phyloP scores from a whole-genome alignment of 2,797 vertebrate species.

The Scolopax bukidnonensis region DNA sequence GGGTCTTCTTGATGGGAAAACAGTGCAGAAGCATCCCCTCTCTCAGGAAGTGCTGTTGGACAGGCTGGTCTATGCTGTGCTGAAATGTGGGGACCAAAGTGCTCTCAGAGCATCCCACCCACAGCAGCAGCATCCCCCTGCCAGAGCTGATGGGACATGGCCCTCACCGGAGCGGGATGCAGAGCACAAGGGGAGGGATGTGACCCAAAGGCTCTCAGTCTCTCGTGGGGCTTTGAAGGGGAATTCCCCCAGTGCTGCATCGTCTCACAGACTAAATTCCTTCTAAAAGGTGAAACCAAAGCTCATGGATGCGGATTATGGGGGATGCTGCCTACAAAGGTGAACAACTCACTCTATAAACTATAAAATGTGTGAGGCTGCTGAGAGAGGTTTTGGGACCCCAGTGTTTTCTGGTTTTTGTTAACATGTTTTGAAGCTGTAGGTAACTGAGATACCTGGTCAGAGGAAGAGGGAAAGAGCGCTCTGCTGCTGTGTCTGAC shows the following conservation, averaged over 20 bases:
- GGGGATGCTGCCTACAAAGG: not conserved
- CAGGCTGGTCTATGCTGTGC: not conserved
- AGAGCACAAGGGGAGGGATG: accelerated
- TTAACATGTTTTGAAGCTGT: not conserved
- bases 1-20: not conserved
- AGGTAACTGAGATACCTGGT: not conserved
- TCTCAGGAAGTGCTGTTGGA: not conserved
- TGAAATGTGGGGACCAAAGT: accelerated
- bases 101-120: not conserved
- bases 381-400: not conserved
- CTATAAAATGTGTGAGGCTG: accelerated
- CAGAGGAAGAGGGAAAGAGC: not conserved
- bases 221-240: not conserved
- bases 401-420: not conserved
- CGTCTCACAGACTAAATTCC: not conserved
- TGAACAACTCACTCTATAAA: not conserved
- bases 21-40: not conserved
- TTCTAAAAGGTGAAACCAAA: not conserved
- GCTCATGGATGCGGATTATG: not conserved
- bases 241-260: not conserved
- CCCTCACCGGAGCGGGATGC: not conserved
- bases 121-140: not conserved
- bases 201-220: accelerated
- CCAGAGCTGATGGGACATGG: not conserved
- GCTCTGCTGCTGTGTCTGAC: not conserved